phyloP scores from a whole-genome alignment of 1,140 invertebrate genomes.

The Polypedilum pembai region DNA sequence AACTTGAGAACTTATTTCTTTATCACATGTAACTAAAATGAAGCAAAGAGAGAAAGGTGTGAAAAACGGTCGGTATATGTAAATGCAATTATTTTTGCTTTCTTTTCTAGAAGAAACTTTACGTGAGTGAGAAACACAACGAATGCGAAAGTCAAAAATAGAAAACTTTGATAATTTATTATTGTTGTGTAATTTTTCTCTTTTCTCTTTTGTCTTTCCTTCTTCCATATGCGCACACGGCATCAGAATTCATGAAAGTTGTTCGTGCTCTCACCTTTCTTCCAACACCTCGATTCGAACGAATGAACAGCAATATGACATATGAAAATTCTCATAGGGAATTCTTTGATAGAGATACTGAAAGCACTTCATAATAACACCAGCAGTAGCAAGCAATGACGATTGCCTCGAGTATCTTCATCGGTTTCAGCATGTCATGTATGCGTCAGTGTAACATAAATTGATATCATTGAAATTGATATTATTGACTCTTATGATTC shows the following conservation, averaged over 20 bases:
- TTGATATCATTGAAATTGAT: too few relatives aligned
- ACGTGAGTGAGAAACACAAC: background rate
- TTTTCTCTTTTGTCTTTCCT: background rate
- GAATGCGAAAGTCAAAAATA: conserved; percentile 9
- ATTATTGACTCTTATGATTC: background rate
- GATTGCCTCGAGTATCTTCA: background rate
- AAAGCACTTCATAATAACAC: conserved; percentile 9
- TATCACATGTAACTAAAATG: background rate
- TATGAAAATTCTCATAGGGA: background rate
- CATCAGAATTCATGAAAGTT: background rate
- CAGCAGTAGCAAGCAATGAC: too few relatives aligned
- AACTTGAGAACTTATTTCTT: background rate
- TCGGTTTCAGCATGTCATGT: background rate
- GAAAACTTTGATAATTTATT: conserved; percentile 8
- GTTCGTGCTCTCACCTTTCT: background rate
- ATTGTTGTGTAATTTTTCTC: conserved; percentile 2
- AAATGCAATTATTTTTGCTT: conserved; percentile 10
- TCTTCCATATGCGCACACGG: background rate
- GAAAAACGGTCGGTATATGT: background rate
- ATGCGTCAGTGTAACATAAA: background rate
- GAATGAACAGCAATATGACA: background rate
- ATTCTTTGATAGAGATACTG: conserved; percentile 6
- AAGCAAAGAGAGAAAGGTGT: background rate
- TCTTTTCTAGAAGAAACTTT: background rate
- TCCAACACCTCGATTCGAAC: background rate